Base-by-base conservation (phyloP, 1,140 invertebrate species). In the Diabrotica virgifera region DNA sequence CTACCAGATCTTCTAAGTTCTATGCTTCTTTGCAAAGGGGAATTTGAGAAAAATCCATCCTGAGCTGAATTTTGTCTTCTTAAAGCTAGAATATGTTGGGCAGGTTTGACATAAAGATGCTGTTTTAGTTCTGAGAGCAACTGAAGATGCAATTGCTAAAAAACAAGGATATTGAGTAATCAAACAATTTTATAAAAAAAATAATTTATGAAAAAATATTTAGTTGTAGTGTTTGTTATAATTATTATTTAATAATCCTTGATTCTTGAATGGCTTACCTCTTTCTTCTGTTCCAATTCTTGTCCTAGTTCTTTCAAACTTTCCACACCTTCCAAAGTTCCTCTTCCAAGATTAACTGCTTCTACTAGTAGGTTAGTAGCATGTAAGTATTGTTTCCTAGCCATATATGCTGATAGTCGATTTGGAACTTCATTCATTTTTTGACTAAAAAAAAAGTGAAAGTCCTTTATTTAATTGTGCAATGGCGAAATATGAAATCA, bases 331-430 rank as follows among this genome's bases (percentile, higher is more conserved):
- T 89, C 85, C 52, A 96, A 79, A 56, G 84, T 86, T 14, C 87
- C 89, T 73, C 89, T 86, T 11, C 91, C 85, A 36, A 87, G 85
- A 13, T 85, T 80, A 4, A 89, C 77, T 2, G 89, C 87, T 55
- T 85, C 85, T 6, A 91, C 90, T 56, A 96, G 80, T 7, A 91
- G 83, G 73, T 91, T 85, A 53, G 94, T 94, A n/a, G 92, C 93
- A 77, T 91, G 90, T 52, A 96, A 81, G 80, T 94, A 96, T 63
- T 94, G 87, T 68, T 93, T 93, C 69, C 88, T 87, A 0, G 83
- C 75, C 57, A 93, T 80, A 70, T 87, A 86, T 62, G 83, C 85
- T 66, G 87, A 86, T 51, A 95, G 83, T 72, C 89, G 86, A 52
- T 88, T 86, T 62, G 92, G 91, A 46, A 94, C 89, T 76, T 91